Percentiles rank a stretch among this genome's conserved stretches.
Evolutionary conservation across 2,888 invertebrate genomes (phyloP).

Genomic region (Volucella zonaria): DNA sequence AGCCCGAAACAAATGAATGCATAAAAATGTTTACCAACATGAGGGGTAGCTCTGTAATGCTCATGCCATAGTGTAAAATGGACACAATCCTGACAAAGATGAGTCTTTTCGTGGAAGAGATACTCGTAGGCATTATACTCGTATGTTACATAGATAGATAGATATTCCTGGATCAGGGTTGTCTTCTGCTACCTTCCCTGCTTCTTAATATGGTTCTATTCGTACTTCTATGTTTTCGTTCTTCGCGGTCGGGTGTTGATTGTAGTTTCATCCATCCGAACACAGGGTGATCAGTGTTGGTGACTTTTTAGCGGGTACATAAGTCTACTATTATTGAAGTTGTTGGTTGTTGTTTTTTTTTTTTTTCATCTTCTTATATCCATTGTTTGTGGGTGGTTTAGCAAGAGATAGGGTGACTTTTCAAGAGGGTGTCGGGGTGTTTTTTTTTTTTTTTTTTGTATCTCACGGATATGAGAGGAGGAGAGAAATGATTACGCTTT

Average conservation of each 20-base stretch:
- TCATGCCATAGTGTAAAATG: conserved; percentile 14
- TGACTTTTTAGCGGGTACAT: conserved; percentile 73
- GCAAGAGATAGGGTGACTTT: conserved; percentile 61
- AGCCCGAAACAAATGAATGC: conserved; percentile 72
- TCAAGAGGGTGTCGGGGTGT: conserved; percentile 66
- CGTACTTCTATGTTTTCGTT: conserved; percentile 53
- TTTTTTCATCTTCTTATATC: not conserved
- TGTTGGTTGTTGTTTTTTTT: conserved; percentile 53
- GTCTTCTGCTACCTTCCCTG: conserved; percentile 27
- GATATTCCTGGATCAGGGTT: conserved; percentile 7
- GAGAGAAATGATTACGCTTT: conserved; percentile 74
- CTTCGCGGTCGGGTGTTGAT: conserved; percentile 64
- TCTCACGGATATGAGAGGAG: conserved; percentile 37
- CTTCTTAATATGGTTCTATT: conserved; percentile 14
- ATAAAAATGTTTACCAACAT: conserved; percentile 70
- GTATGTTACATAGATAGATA: too few relatives aligned
- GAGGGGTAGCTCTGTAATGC: conserved; percentile 39
- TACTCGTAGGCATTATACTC: not conserved
- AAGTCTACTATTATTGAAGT: conserved; percentile 71
- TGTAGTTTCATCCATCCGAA: conserved; percentile 26
- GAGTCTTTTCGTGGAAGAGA: conserved; percentile 27
- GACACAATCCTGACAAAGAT: conserved; percentile 51
- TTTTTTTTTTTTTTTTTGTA: conserved; percentile 40
- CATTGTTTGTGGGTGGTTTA: conserved; percentile 65
- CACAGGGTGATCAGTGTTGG: conserved; percentile 40